Evolutionary conservation across 2,888 invertebrate genomes (phyloP), one percentile per base, ranked within the genome.

Genomic region (Athripsodes cinereus): DNA sequence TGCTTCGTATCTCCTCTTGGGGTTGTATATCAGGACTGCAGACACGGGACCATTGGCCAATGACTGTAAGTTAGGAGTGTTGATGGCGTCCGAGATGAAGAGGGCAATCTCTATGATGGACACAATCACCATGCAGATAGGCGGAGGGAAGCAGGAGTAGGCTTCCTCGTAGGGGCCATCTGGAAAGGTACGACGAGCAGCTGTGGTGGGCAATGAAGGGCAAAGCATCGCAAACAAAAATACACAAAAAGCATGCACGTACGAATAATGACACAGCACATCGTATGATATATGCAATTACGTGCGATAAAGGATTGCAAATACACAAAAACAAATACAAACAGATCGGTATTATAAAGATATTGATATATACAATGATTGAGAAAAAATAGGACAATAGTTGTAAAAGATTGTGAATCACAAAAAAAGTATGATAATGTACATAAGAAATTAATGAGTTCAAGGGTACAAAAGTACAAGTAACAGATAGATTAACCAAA

Each of bases 111-210:
- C 94, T 65, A 94, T 76, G 59, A 96, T 68, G 2, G 93, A 94
- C 67, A 97, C 87, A 61, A 92, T 75, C 62, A 96, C 83, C 90
- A 98, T 95, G 69, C 94, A 92, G 55, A 98, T 69, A 0, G 92
- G 87, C 0, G 97, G 98, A 13, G 97, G 98, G 71, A 86, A 88
- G 69, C 98, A 96, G 61, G 85, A 87, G 78, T 97, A 98, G 13
- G 44, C 47, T 11, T 59, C 55, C 22, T 59, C 59, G 18, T 59
- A 59, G 10, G 18, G 26, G 13, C 55, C 59, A 22, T 59, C 59
- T 59, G 55, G 10, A 48, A 22, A 44, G 19, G 53, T 35, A 16
- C 20, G 46, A 21, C 20, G 52, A 13, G 52, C 20, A 2, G 47
- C 52, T 57, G 52, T 51, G 47, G 20, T 19, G 16, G 3, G 13